phyloP scores from a whole-genome alignment of 2,113 vertebrate species.

The Delphinus delphis region DNA sequence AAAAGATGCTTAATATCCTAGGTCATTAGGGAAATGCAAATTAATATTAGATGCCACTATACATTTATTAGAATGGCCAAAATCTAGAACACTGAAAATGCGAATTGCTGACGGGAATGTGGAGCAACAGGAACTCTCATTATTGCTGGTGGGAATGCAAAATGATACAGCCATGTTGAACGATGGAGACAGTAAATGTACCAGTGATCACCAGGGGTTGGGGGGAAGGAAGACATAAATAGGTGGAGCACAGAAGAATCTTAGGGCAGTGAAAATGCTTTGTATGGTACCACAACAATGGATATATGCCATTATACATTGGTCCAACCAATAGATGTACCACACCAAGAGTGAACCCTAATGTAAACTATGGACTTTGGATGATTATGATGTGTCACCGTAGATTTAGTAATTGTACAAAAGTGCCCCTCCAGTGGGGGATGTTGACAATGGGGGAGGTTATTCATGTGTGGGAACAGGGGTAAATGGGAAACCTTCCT shows the following conservation, averaged over 20 bases:
- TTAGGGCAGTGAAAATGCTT: not conserved
- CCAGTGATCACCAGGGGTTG: no score
- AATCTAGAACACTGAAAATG: not conserved
- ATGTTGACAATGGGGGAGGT: not conserved
- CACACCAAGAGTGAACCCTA: not conserved
- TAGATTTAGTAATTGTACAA: not conserved
- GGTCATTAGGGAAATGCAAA: not conserved
- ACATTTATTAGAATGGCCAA: not conserved
- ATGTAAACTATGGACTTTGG: not conserved
- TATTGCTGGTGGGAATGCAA: not conserved
- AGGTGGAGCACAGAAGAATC: not conserved
- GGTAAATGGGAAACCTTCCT: not conserved
- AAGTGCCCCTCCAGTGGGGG: not conserved
- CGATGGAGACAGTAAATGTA: not conserved
- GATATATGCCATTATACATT: not conserved
- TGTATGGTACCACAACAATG: not conserved
- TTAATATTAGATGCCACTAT: not conserved
- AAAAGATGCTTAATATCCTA: not conserved
- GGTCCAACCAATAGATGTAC: not conserved
- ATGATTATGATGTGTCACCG: not conserved
- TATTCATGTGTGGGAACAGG: not conserved
- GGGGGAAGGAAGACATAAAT: not conserved
- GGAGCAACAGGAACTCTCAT: not conserved
- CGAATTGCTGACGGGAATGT: not conserved
- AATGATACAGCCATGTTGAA: not conserved